Evolutionary conservation across 2,113 vertebrate species (phyloP), one percentile per base, ranked within the genome.

Genomic region (Gymnorhina tibicen): DNA sequence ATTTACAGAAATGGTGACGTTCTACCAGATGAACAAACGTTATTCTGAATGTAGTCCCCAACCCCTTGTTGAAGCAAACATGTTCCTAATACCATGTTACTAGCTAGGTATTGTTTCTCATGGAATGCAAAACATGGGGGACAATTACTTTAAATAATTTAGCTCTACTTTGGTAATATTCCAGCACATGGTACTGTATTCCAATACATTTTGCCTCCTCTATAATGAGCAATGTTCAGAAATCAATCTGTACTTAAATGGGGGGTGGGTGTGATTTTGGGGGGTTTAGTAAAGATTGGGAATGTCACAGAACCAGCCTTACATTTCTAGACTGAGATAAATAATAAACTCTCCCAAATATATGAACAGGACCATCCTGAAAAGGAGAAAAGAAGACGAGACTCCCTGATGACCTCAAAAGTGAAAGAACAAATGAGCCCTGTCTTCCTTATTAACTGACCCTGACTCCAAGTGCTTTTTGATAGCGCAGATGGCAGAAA

Each of bases 261-360:
- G 10, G 3, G 9, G 1, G 1, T 26, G 20, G 30, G 11, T n/a
- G 17, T 7, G 44, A 8, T 8, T 67, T 30, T 27, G n/a, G 1
- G 5, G 3, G 10, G 2, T 24, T 18, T 56, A 44, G 30, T 82
- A 56, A 85, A 83, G 28, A 39, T 26, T 6, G 7, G 10, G 12
- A 81, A 69, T 35, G 23, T 16, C 64, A 55, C 26, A 70, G 59
- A 87, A 81, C 7, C 15, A 52, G 7, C 15, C 17, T 59, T 59
- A 10, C 16, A 11, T 81, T 81, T 92, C 76, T 75, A 56, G 24
- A 21, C 14, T 64, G 15, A 88, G 52, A 64, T 80, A 60, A 81
- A 53, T 33, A 67, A 14, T 56, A 20, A 46, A 56, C 8, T 85
- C 44, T 49, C 33, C 44, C 56, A 88, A 84, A 72, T 44, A 50